A percentile compares a stretch with the other conserved stretches of the same genome.
Evolutionary conservation across 2,888 invertebrate genomes (phyloP).

Genomic region (Fabriciana adippe): DNA sequence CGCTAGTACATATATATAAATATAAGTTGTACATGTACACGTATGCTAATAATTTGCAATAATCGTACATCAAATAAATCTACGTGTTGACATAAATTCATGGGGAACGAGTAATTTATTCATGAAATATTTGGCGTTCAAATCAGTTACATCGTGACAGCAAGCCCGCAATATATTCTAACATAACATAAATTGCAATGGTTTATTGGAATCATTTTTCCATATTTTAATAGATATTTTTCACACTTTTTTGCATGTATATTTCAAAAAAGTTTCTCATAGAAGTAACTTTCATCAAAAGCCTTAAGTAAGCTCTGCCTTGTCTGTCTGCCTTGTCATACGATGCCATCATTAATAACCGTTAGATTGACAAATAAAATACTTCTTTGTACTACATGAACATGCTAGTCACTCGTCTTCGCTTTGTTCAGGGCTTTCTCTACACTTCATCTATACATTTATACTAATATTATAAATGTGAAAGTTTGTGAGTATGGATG

Average conservation of each 20-base stretch:
- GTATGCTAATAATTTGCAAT: conserved; percentile 4
- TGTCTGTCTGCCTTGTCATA: conserved; percentile 1
- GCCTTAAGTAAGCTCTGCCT: background rate
- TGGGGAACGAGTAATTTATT: conserved; percentile 28
- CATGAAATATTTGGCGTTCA: conserved; percentile 27
- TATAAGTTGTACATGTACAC: background rate
- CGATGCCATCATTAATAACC: conserved; percentile 6
- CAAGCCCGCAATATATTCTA: background rate
- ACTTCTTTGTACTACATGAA: background rate
- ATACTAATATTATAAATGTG: too few relatives aligned
- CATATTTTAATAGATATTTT: background rate
- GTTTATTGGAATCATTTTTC: background rate
- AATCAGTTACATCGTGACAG: conserved; percentile 15
- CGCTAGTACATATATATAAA: too few relatives aligned
- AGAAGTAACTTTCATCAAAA: background rate
- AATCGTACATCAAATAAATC: conserved; percentile 1
- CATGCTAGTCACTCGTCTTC: background rate
- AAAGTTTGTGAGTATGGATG: too few relatives aligned
- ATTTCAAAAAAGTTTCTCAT: background rate
- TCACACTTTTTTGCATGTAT: background rate
- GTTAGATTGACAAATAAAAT: conserved; percentile 10
- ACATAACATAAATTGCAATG: conserved; percentile 5
- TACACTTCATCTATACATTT: too few relatives aligned
- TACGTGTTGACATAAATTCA: conserved; percentile 29
- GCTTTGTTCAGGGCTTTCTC: too few relatives aligned